These are phyloP conservation scores for Dryomyza anilis DNA, from an alignment of 2,888 invertebrate genomes.

Conservation along the genomic window DNA sequence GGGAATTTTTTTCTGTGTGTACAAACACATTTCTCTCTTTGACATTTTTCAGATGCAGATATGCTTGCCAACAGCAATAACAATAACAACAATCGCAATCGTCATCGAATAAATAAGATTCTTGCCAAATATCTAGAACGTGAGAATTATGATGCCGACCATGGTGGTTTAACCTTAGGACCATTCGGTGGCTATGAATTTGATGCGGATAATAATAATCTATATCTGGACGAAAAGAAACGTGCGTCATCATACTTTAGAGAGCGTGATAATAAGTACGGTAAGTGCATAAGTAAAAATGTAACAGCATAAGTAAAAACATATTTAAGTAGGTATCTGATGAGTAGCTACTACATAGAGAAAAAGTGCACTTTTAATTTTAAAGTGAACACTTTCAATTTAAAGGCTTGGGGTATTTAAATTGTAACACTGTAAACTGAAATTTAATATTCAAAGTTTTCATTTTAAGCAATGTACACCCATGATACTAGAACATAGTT, in stretches of 20 bases:
- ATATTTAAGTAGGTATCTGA: no score
- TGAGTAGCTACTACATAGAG: no score
- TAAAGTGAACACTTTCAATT: no score
- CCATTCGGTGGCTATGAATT: conserved; percentile 51
- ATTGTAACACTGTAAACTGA: no score
- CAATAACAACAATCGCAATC: conserved; percentile 51
- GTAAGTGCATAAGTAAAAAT: no score
- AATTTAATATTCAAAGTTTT: no score
- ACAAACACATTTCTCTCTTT: conserved; percentile 3
- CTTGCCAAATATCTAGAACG: conserved; percentile 58
- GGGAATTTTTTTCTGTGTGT: no score
- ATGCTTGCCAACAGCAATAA: conserved; percentile 45
- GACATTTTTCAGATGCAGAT: conserved; percentile 45
- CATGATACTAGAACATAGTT: no score
- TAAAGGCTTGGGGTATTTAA: no score
- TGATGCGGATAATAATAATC: conserved; percentile 48
- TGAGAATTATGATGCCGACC: conserved; percentile 51
- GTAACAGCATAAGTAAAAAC: no score
- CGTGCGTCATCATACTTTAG: conserved; percentile 56
- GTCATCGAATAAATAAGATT: conserved; percentile 56
- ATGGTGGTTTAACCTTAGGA: conserved; percentile 41
- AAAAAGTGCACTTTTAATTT: no score
- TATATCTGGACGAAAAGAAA: conserved; percentile 51
- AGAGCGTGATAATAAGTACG: conserved; percentile 57
- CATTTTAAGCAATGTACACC: no score